These are phyloP conservation scores for Sorex fumeus DNA, from an alignment of 2,113 vertebrate species.

Conservation along the genomic window DNA sequence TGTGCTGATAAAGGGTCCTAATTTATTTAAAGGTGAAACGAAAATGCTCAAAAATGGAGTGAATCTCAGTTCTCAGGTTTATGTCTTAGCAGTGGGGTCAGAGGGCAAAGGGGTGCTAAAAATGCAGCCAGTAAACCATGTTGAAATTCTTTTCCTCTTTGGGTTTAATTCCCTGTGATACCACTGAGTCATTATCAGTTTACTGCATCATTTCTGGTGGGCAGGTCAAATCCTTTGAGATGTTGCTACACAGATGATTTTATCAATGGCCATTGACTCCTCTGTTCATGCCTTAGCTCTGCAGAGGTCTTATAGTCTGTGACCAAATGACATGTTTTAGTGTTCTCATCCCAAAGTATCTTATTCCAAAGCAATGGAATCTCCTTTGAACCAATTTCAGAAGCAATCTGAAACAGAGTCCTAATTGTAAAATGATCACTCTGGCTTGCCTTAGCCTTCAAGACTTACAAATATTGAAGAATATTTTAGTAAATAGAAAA, in stretches of 20 bases:
- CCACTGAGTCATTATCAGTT: not conserved
- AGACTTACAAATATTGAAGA: not conserved
- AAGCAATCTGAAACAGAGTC: not conserved
- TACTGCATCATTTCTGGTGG: not conserved
- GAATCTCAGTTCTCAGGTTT: not conserved
- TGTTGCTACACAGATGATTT: slow-evolving; percentile 23
- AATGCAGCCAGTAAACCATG: not conserved
- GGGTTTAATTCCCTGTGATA: not conserved
- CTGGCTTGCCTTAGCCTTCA: not conserved
- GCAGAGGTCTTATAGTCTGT: slow-evolving; percentile 9
- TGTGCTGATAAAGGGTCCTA: too few relatives aligned
- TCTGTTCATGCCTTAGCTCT: slow-evolving; percentile 21
- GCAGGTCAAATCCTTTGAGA: not conserved
- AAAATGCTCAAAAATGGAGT: not conserved
- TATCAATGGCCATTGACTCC: not conserved
- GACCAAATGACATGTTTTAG: slow-evolving; percentile 15
- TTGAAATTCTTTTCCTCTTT: slow-evolving; percentile 14
- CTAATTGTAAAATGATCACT: slow-evolving; percentile 16
- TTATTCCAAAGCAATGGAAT: slow-evolving; percentile 39
- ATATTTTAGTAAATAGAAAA: slow-evolving; percentile 32
- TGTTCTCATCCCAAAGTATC: slow-evolving; percentile 1
- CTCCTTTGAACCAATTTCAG: slow-evolving; percentile 42
- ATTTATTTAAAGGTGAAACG: too few relatives aligned
- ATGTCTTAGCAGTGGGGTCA: slow-evolving; percentile 16
- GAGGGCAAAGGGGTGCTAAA: not conserved